Base-by-base conservation (phyloP, 2,797 vertebrate species). In the Galaxias olidus region DNA sequence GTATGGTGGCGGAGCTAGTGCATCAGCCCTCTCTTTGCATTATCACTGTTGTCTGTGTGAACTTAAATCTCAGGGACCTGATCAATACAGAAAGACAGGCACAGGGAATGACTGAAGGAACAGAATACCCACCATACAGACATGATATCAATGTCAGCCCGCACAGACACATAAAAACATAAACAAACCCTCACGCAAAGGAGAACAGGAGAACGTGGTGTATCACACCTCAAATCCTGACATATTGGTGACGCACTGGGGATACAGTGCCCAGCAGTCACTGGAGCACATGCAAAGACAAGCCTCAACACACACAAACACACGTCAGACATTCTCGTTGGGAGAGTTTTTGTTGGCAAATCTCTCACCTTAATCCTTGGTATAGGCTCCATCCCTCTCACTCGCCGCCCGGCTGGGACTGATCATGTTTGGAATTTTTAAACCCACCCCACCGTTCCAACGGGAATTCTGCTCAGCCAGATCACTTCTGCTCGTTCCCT, bases 131-230 rank as follows among this genome's bases (percentile, higher is more conserved):
- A 18, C 9, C 30, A 30, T 30, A 30, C 30, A 30, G 30, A 30
- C 6, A 30, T 30, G 30, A 30, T 30, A 30, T 30, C 30, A 30
- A 30, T 30, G 30, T 30, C 30, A 30, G 30, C 13, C 30, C 0
- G 0, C 13, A 15, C 53, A 55, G 10, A 41, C 15, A 40, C 53
- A 14, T 7, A 50, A 14, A 15, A 15, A 14, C 46, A 47, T 47
- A 14, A 4, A 48, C 45, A 65, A 14, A 50, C 46, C 42, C 46
- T 57, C 55, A 49, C n/a, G n/a, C 54, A 58, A 15, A 49, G 10
- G 19, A 12, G 15, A 44, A 1, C 18, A 10, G 12, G 19, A 45
- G 6, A 52, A 55, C 18, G 43, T 55, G 7, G 47, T 50, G 43
- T 42, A 43, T 15, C 49, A 53, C 12, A 15, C 50, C 45, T 15